Evolutionary conservation across 2,113 vertebrate genomes (phyloP), one percentile per base, ranked within the genome.

Genomic region (Dolichallabes microphthalmus): DNA sequence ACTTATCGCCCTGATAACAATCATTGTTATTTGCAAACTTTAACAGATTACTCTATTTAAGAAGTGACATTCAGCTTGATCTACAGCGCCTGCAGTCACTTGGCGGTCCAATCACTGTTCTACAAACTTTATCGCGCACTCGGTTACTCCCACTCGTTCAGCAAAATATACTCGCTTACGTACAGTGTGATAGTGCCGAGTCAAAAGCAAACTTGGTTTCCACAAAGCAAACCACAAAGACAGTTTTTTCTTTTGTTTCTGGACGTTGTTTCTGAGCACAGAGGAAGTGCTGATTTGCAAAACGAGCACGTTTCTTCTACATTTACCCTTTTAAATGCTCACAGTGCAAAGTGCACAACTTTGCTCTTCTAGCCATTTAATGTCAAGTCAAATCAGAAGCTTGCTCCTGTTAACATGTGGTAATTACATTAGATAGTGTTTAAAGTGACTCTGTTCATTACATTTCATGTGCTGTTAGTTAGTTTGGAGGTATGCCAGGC

Each of bases 241-340:
- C 6, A 3, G 50, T 27, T 53, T 53, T 4, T 53, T 53, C 45
- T 53, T 53, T 76, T 30, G 14, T 76, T 76, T 25, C 39, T 25
- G 71, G 39, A 74, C 10, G 25, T 17, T 76, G 73, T 27, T 76
- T 76, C 25, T 53, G 13, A 27, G 50, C 50, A 53, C 50, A 76
- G 73, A 75, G 73, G 73, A 76, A 76, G 50, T 74, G 39, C 39
- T 76, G 73, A 17, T 76, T 53, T 76, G 73, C 73, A 76, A 27
- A 76, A 27, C 0, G 13, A 53, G 25, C 27, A 53, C 0, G 6
- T 17, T 76, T 76, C 73, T 53, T 53, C 12, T 53, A 74, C 71
- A 52, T 74, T 74, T 52, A 76, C 12, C 25, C 73, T 53, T 76
- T 76, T 53, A 76, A 76, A 27, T 25, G 14, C 45, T 52, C 25